Evolutionary conservation across 1,140 invertebrate species (phyloP).

Genomic region (Parasteatoda tepidariorum): DNA sequence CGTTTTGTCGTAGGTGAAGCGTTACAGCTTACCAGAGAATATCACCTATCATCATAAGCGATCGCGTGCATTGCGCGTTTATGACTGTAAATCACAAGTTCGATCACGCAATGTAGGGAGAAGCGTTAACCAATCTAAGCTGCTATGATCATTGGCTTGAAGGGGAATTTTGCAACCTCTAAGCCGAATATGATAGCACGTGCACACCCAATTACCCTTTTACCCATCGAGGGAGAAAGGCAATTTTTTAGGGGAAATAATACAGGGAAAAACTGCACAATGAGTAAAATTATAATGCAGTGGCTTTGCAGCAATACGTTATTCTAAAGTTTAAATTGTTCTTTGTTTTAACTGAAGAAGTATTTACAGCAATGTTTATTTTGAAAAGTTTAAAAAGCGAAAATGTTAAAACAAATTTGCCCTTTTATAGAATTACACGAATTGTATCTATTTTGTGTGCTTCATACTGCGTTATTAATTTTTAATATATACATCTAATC

Average conservation of each 20-base stretch:
- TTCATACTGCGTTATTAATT: too few species aligned
- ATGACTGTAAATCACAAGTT: slow-evolving; percentile 18
- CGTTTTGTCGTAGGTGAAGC: slow-evolving; percentile 26
- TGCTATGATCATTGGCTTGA: background rate
- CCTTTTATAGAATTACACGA: too few species aligned
- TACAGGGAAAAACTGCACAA: background rate
- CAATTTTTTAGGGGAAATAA: background rate
- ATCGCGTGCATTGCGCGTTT: slow-evolving; percentile 31
- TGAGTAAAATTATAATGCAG: background rate
- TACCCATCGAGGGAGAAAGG: background rate
- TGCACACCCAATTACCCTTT: slow-evolving; percentile 44
- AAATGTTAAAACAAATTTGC: too few species aligned
- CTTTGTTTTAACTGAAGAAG: background rate
- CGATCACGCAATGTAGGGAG: background rate
- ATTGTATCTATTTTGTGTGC: too few species aligned
- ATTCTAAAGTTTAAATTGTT: background rate
- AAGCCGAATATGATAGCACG: slow-evolving; percentile 20
- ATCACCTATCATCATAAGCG: slow-evolving; percentile 11
- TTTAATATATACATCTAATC: too few species aligned
- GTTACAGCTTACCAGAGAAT: slow-evolving; percentile 19
- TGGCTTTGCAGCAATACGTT: background rate
- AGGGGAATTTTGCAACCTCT: background rate
- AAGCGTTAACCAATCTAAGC: background rate
- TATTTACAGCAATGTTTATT: background rate
- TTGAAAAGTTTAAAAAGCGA: background rate